Conservation (phyloP, 1,140 invertebrate species). For the Lepidurus couesii region DNA sequence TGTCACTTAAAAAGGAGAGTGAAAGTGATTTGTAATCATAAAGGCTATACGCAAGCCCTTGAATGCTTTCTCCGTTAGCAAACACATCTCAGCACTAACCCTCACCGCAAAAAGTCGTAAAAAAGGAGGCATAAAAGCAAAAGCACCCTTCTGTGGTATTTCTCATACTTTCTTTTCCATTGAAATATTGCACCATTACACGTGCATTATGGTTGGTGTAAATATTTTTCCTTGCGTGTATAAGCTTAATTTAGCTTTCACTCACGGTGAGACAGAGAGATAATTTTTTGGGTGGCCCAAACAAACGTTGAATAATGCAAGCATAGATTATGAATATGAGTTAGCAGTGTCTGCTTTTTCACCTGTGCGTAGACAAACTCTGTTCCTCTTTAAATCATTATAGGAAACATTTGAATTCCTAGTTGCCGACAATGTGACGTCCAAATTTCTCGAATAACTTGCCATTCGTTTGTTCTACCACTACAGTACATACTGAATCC, state of each 20-base stretch:
- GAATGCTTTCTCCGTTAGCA: background rate
- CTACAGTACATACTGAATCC: background rate
- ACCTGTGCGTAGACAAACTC: background rate
- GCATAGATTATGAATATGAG: background rate
- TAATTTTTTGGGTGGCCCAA: background rate
- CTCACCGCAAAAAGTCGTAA: constrained; percentile 2
- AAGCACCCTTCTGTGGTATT: background rate
- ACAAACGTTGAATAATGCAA: constrained; percentile 1
- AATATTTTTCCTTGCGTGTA: background rate
- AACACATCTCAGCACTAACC: background rate
- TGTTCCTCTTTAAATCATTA: background rate
- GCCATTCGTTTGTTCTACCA: background rate
- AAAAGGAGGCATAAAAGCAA: background rate
- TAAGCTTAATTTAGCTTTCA: background rate
- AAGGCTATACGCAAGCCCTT: background rate
- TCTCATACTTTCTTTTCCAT: constrained; percentile 3
- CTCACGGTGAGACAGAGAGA: background rate
- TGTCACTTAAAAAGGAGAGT: background rate
- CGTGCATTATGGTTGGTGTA: background rate
- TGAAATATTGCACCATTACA: constrained; percentile 7
- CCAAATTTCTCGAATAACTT: background rate
- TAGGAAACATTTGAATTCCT: background rate
- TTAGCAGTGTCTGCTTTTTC: background rate
- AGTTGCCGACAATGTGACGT: background rate
- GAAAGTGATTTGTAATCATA: background rate